Evolutionary conservation across 2,888 invertebrate species (phyloP).

Genomic region (Bellardia bayeri): DNA sequence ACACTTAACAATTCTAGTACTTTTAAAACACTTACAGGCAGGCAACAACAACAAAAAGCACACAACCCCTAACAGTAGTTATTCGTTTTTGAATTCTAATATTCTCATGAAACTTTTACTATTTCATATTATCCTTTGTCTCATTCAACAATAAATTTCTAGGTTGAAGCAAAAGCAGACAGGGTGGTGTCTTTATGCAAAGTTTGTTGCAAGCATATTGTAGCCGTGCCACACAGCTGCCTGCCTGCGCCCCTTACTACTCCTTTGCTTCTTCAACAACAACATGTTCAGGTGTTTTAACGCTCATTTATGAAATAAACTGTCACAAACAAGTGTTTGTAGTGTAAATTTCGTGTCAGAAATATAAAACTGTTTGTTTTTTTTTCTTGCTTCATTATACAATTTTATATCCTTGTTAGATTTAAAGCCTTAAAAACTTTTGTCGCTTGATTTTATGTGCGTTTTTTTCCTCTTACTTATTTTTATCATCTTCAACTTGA

Average conservation of each 20-base stretch:
- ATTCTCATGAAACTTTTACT: constrained; percentile 52
- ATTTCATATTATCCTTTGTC: constrained; percentile 37
- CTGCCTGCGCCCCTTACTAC: neutral
- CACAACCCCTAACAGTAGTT: neutral
- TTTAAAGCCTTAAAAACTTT: constrained; percentile 67
- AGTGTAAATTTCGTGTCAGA: constrained; percentile 71
- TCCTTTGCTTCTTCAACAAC: neutral
- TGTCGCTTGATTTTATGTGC: constrained; percentile 40
- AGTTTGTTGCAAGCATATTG: constrained; percentile 49
- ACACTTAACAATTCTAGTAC: constrained; percentile 62
- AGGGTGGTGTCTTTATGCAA: constrained; percentile 24
- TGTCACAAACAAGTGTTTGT: constrained; percentile 73
- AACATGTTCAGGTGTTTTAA: constrained; percentile 75
- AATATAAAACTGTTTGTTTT: constrained; percentile 66
- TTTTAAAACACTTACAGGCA: constrained; percentile 60
- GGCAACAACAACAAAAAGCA: constrained; percentile 10
- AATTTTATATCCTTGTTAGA: constrained; percentile 62
- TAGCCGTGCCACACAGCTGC: neutral
- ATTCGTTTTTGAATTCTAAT: constrained; percentile 10
- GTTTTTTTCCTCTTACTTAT: neutral
- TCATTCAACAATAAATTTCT: constrained; percentile 23
- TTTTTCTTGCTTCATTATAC: constrained; percentile 33
- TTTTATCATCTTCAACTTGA: constrained; percentile 59
- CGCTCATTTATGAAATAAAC: constrained; percentile 74
- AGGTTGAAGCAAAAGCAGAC: neutral